A percentile compares a stretch with the other conserved stretches of the same genome.
These are phyloP conservation scores for Catharus fuscescens DNA, from an alignment of 2,113 vertebrate species.

Conservation along the genomic window DNA sequence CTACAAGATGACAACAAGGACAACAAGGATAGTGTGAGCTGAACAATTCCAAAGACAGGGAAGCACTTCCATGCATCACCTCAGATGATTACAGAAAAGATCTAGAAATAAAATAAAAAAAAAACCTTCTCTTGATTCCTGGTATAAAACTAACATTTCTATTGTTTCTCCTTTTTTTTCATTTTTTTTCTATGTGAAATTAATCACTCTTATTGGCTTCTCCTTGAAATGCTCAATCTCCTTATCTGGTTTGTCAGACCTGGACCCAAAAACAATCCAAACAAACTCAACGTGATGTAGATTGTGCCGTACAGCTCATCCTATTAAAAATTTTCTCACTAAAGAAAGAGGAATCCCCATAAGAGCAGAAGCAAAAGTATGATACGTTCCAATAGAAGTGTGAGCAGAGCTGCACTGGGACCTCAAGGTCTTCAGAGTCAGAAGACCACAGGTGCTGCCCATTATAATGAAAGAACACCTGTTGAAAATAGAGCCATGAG, in stretches of 20 bases:
- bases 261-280: neutral
- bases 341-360: neutral
- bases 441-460: neutral
- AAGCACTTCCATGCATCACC: neutral
- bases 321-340: neutral
- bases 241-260: neutral
- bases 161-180: neutral
- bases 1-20: neutral
- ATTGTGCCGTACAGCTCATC: neutral
- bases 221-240: neutral
- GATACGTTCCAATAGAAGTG: neutral
- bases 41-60: neutral
- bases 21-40: neutral
- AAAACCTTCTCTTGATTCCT: neutral
- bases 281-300: fast-evolving
- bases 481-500: neutral
- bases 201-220: neutral
- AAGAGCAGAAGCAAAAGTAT: neutral
- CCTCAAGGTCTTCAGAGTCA: neutral
- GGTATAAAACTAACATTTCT: neutral
- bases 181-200: neutral
- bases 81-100: neutral
- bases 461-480: neutral
- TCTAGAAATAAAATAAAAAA: neutral
- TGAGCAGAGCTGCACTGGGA: neutral